phyloP scores from a whole-genome alignment of 2,888 invertebrate genomes.

The Leptodirus hochenwartii region DNA sequence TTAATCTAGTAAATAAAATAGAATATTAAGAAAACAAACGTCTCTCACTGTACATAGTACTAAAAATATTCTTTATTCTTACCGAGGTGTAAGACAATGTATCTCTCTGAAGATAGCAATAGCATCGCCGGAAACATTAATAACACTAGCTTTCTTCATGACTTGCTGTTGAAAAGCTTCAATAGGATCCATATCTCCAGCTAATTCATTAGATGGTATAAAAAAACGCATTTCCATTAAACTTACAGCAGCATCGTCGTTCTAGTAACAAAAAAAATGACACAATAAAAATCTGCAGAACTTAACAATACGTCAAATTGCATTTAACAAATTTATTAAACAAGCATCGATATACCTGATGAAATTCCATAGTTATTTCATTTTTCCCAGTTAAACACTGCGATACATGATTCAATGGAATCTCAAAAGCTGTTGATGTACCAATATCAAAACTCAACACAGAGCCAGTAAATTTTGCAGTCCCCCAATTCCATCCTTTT shows the following conservation, averaged over 20 bases:
- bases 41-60: constrained; percentile 8
- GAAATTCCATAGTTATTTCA: constrained; percentile 95
- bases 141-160: constrained; percentile 93
- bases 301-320: neutral
- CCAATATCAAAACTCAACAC: constrained; percentile 73
- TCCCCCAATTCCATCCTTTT: constrained; percentile 99
- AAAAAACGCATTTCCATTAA: constrained; percentile 96
- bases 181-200: constrained; percentile 77
- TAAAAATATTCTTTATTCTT: constrained; percentile 10
- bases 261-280: constrained; percentile 36
- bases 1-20: constrained; percentile 1
- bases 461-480: constrained; percentile 81
- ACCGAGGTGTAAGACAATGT: constrained; percentile 96
- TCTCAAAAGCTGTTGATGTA: constrained; percentile 77
- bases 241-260: constrained; percentile 94
- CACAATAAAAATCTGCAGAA: constrained; percentile 4
- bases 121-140: constrained; percentile 94
- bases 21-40: constrained; percentile 1
- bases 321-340: constrained; percentile 3
- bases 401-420: constrained; percentile 89
- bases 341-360: constrained; percentile 42
- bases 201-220: constrained; percentile 80
- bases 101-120: constrained; percentile 93
- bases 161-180: constrained; percentile 96
- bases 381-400: constrained; percentile 93